phyloP scores from a whole-genome alignment of 1,140 invertebrate species.

The Papilio xuthus region DNA sequence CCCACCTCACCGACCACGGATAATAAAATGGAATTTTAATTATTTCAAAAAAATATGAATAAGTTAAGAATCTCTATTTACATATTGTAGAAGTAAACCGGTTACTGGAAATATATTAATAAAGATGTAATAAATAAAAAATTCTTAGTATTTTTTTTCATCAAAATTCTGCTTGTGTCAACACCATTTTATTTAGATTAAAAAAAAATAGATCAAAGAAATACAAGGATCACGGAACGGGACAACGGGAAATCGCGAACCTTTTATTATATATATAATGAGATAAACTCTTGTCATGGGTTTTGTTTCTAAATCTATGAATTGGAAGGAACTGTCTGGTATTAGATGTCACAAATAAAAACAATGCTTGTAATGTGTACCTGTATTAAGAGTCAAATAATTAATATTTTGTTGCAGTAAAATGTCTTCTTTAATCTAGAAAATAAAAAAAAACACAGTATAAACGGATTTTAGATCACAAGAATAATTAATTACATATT shows the following conservation, averaged over 20 bases:
- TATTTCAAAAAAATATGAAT: conserved; percentile 18
- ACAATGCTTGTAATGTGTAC: conserved; percentile 35
- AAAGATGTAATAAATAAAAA: neutral
- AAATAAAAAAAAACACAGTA: conserved; percentile 81
- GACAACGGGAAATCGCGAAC: too few species aligned
- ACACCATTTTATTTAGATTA: too few species aligned
- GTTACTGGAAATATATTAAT: neutral
- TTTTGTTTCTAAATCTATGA: too few species aligned
- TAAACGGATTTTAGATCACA: conserved; percentile 81
- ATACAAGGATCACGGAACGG: too few species aligned
- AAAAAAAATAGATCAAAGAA: too few species aligned
- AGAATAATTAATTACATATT: conserved; percentile 82
- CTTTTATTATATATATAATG: too few species aligned
- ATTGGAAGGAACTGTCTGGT: neutral
- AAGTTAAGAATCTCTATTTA: conserved; percentile 22
- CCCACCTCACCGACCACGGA: conserved; percentile 62
- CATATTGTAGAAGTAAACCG: neutral
- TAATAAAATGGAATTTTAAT: conserved; percentile 69
- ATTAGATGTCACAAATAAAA: conserved; percentile 21
- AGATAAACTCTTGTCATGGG: too few species aligned
- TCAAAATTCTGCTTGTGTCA: too few species aligned
- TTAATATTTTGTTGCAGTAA: conserved; percentile 66
- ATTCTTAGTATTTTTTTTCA: too few species aligned
- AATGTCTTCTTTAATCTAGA: conserved; percentile 81
- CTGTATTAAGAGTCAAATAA: conserved; percentile 40